Base-by-base conservation (phyloP, 2,113 vertebrate genomes). In the Saccopteryx bilineata region DNA sequence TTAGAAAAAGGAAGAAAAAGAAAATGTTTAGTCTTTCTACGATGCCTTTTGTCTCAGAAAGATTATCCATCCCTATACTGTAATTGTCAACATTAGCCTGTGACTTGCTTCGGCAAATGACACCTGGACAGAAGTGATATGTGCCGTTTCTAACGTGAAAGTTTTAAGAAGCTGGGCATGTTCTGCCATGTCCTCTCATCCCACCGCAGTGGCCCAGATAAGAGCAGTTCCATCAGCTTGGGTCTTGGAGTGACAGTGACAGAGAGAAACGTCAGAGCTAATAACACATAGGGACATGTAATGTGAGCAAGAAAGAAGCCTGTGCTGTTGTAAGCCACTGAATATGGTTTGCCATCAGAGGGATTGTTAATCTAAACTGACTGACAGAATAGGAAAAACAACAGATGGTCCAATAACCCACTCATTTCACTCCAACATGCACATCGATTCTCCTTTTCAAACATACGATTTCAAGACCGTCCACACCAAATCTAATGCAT, bases 381-480 rank as follows among this genome's bases (percentile, higher is more conserved):
- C 18, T 39, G 65, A 76, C 15, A 74, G 79, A 87, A 60, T 14
- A 65, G 83, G 48, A 68, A 68, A 94, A 96, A 58, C 63, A 89
- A 66, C 50, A 72, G 69, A 66, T 86, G 72, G 61, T 90, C 75
- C 58, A 63, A 52, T 50, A 46, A 18, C 23, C 69, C 63, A 61
- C 56, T 90, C 39, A 58, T 90, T 23, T 92, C 33, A 63, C 80
- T 52, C 15, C 19, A 33, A 65, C 5, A 48, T n/a, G 19, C 14
- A 85, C 0, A 3, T 56, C 7, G 48, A 72, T 71, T 83, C 48
- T 90, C 79, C 28, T 93, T 76, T 87, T 80, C n/a, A 78, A 96
- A 90, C 5, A 39, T 48, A 56, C 15, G 58, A 21, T 90, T 96
- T 84, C 26, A 93, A 92, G 80, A 95, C 52, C 61, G 6, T 17